These are phyloP conservation scores for Montipora foliosa DNA, from an alignment of 64 coral and sea anemone species.

Conservation along the genomic window DNA sequence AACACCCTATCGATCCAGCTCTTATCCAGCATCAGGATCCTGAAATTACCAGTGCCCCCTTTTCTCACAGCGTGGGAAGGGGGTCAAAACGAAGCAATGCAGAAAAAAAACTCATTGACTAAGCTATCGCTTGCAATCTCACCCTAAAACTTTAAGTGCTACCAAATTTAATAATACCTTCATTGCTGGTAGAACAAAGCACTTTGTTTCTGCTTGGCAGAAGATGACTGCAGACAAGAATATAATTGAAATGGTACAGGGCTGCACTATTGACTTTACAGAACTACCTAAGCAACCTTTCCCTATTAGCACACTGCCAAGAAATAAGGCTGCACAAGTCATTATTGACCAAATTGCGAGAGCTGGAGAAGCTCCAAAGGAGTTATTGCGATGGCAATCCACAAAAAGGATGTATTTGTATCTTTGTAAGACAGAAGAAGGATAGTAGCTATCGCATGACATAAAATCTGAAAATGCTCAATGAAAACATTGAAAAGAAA, in stretches of 20 bases:
- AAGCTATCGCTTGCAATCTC: too few species aligned
- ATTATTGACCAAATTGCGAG: neutral
- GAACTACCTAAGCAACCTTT: neutral
- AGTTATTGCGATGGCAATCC: too few species aligned
- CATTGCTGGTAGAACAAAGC: neutral
- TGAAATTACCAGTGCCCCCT: neutral
- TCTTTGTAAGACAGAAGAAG: constrained; percentile 34
- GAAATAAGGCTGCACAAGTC: neutral
- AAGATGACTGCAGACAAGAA: neutral
- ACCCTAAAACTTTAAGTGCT: too few species aligned
- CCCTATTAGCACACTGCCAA: neutral
- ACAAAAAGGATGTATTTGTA: too few species aligned
- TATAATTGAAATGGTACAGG: neutral
- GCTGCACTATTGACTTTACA: constrained; percentile 19
- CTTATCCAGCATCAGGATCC: too few species aligned
- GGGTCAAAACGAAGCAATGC: neutral
- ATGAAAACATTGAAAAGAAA: constrained; percentile 47
- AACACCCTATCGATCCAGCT: too few species aligned
- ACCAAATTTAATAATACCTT: too few species aligned
- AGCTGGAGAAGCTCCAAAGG: too few species aligned
- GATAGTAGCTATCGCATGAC: constrained; percentile 22
- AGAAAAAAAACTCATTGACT: neutral
- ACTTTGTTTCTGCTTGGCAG: constrained; percentile 17
- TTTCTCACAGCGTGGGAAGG: neutral
- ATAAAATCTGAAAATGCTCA: constrained; percentile 50